These are phyloP conservation scores for Crambe crambe DNA, from an alignment of 37 sponge, comb jelly and placozoan species.

Conservation along the genomic window DNA sequence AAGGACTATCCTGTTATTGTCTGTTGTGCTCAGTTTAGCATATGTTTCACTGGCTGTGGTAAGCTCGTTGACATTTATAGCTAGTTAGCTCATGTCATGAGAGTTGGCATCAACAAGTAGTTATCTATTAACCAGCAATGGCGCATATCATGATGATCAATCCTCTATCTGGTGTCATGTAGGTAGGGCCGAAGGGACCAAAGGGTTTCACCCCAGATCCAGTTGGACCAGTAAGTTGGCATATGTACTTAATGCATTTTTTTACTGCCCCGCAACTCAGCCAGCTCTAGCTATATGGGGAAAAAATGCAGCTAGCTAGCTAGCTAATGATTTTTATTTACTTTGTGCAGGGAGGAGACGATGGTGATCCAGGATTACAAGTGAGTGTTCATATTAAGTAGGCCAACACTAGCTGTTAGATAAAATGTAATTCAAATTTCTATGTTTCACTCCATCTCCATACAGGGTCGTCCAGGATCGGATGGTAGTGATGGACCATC, in stretches of 20 bases:
- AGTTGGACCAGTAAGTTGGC: slow-evolving; percentile 49
- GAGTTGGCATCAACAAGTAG: too few relatives aligned
- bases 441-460: too few relatives aligned
- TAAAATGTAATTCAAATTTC: too few relatives aligned
- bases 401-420: background rate
- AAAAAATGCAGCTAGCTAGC: background rate
- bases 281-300: too few relatives aligned
- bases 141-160: too few relatives aligned
- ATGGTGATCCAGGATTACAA: slow-evolving; percentile 12
- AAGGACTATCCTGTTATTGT: background rate
- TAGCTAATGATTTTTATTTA: background rate
- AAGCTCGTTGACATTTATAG: too few relatives aligned
- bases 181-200: slow-evolving; percentile 66
- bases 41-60: slow-evolving; percentile 34
- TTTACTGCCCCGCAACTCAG: too few relatives aligned
- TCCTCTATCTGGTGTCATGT: too few relatives aligned
- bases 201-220: slow-evolving; percentile 45
- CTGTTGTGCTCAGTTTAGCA: background rate
- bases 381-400: background rate
- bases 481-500: slow-evolving; percentile 37
- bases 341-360: slow-evolving; percentile 1
- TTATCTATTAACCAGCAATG: too few relatives aligned
- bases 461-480: slow-evolving; percentile 19
- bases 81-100: too few relatives aligned
- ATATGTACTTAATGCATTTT: slow-evolving; percentile 10